phyloP scores from a whole-genome alignment of 2,888 invertebrate species.

The Barypeithes pellucidus region DNA sequence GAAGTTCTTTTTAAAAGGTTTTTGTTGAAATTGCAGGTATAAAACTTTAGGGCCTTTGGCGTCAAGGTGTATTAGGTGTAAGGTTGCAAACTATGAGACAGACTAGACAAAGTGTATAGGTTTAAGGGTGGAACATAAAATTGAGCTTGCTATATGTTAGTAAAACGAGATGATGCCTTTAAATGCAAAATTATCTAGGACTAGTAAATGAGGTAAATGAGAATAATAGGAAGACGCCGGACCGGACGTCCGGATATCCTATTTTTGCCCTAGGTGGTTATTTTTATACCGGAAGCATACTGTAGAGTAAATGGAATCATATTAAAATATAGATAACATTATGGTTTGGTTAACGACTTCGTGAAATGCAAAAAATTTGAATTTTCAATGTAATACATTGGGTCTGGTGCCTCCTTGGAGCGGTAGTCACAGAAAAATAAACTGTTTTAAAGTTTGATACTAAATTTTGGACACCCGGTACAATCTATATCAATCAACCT shows the following conservation, averaged over 20 bases:
- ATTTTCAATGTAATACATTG: too few relatives aligned
- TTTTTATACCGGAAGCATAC: conserved; percentile 4
- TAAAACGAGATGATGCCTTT: background rate
- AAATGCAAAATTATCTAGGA: background rate
- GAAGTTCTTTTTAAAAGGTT: conserved; percentile 39
- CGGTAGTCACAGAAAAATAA: too few relatives aligned
- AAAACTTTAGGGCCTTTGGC: conserved; percentile 22
- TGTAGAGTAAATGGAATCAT: background rate
- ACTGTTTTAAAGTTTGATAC: too few relatives aligned
- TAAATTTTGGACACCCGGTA: too few relatives aligned
- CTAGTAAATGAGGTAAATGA: background rate
- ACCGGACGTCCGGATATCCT: conserved; percentile 24
- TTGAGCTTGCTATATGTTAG: conserved; percentile 16
- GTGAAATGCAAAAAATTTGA: too few relatives aligned
- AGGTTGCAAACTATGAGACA: conserved; percentile 9
- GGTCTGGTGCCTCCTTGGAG: too few relatives aligned
- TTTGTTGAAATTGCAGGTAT: conserved; percentile 34
- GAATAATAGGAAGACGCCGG: conserved; percentile 5
- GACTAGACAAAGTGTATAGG: conserved; percentile 1
- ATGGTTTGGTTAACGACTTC: too few relatives aligned
- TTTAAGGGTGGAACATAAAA: conserved; percentile 10
- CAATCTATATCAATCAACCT: too few relatives aligned
- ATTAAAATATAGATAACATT: too few relatives aligned
- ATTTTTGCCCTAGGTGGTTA: background rate
- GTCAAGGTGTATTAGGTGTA: conserved; percentile 27